Conservation (phyloP, 2,888 invertebrate genomes). For the Blastobasis adustella region DNA sequence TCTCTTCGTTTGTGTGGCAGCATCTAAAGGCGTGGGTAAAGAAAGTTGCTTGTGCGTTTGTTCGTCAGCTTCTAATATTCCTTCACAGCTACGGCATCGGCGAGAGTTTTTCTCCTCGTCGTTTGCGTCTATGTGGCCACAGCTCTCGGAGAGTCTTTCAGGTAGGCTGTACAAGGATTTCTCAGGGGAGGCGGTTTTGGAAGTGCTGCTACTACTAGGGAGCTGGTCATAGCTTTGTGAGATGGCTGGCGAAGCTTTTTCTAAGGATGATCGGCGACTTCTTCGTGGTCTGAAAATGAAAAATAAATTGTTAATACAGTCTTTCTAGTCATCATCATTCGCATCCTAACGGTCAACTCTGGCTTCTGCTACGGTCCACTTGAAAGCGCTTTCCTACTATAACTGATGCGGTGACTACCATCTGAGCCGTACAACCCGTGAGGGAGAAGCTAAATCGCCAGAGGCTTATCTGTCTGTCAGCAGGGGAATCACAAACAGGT, state of each 20-base stretch:
- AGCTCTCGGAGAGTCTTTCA: slow-evolving; percentile 59
- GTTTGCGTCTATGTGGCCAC: slow-evolving; percentile 46
- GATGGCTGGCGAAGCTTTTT: slow-evolving; percentile 48
- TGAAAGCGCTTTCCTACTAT: too few species aligned
- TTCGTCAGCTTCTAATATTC: slow-evolving; percentile 71
- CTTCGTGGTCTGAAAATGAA: slow-evolving; percentile 58
- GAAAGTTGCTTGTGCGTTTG: slow-evolving; percentile 72
- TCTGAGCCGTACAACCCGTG: too few species aligned
- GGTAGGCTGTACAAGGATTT: slow-evolving; percentile 60
- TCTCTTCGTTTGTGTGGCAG: slow-evolving; percentile 76
- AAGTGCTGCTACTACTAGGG: slow-evolving; percentile 56
- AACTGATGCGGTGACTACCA: too few species aligned
- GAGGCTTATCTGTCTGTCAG: too few species aligned
- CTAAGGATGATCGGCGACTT: slow-evolving; percentile 60
- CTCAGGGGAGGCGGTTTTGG: slow-evolving; percentile 58
- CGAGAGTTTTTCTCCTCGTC: slow-evolving; percentile 49
- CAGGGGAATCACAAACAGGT: too few species aligned
- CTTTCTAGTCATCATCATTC: too few species aligned
- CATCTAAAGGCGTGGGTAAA: slow-evolving; percentile 73
- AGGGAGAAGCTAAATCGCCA: too few species aligned
- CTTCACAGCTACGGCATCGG: slow-evolving; percentile 78
- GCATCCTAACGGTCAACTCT: too few species aligned
- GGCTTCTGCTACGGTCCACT: too few species aligned
- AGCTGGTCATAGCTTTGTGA: slow-evolving; percentile 64
- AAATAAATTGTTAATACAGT: neutral